Evolutionary conservation across 2,113 vertebrate genomes (phyloP).

Genomic region (Semnornis frantzii): DNA sequence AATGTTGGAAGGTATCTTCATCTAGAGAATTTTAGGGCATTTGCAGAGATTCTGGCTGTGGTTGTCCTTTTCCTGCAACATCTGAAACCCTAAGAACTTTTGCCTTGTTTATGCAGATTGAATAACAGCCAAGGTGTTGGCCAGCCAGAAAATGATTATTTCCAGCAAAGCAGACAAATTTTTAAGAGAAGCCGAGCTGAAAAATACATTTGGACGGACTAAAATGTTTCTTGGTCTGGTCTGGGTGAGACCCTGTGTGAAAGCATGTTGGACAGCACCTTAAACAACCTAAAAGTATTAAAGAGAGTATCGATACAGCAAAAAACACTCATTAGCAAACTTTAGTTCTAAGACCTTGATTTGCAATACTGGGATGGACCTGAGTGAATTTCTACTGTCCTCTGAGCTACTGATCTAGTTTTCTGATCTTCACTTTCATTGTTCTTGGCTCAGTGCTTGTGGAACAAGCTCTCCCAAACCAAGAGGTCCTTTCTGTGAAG

Average conservation of each 20-base stretch:
- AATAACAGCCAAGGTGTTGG: background rate
- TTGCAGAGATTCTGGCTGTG: background rate
- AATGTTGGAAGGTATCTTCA: background rate
- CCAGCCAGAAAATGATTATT: background rate
- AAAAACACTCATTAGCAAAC: background rate
- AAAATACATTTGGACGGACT: background rate
- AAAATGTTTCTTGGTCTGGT: rapidly evolving
- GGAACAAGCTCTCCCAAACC: background rate
- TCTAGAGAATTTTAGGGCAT: background rate
- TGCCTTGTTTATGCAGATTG: background rate
- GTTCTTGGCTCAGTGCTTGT: rapidly evolving
- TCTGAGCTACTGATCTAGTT: background rate
- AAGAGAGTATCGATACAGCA: background rate
- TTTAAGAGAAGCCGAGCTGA: background rate
- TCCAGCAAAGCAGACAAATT: background rate
- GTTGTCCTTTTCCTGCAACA: background rate
- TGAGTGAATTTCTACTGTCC: background rate
- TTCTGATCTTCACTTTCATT: background rate
- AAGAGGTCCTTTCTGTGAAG: background rate
- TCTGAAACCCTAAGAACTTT: background rate
- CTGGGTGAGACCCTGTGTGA: rapidly evolving
- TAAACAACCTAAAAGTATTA: background rate
- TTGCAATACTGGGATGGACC: background rate
- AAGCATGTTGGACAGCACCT: background rate
- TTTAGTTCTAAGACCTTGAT: background rate